These are phyloP conservation scores for Rhingia rostrata DNA, from an alignment of 2,888 invertebrate species.

Conservation along the genomic window DNA sequence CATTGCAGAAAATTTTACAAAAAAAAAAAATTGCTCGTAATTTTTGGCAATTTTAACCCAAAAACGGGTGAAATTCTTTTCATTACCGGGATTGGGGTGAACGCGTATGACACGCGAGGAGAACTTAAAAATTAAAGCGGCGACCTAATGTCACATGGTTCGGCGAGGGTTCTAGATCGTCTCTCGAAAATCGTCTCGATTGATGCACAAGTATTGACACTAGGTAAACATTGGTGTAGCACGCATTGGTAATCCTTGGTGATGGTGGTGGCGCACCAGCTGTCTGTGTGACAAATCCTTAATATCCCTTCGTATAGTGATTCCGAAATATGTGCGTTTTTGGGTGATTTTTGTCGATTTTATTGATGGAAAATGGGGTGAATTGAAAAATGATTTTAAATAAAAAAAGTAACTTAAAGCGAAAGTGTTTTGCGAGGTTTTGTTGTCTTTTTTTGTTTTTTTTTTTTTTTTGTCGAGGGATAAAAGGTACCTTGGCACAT, in stretches of 20 bases:
- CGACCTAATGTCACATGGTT: slow-evolving; percentile 70
- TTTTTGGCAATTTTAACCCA: slow-evolving; percentile 78
- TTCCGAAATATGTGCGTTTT: slow-evolving; percentile 2
- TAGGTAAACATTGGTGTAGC: slow-evolving; percentile 52
- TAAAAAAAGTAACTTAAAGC: slow-evolving; percentile 50
- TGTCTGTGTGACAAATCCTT: slow-evolving; percentile 69
- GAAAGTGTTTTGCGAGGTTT: slow-evolving; percentile 34
- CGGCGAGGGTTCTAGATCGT: slow-evolving; percentile 41
- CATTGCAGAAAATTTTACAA: slow-evolving; percentile 62
- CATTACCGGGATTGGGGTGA: slow-evolving; percentile 25
- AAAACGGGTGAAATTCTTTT: slow-evolving; percentile 74
- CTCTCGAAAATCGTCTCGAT: slow-evolving; percentile 47
- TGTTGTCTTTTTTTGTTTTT: slow-evolving; percentile 18
- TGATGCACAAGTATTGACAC: slow-evolving; percentile 51
- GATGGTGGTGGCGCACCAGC: slow-evolving; percentile 56
- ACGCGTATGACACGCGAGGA: slow-evolving; percentile 67
- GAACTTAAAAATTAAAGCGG: slow-evolving; percentile 73
- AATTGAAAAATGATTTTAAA: slow-evolving; percentile 58
- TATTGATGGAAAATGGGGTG: slow-evolving; percentile 62
- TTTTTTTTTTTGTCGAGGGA: background rate
- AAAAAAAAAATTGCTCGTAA: slow-evolving; percentile 47
- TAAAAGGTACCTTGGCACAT: slow-evolving; percentile 51
- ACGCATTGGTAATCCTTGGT: slow-evolving; percentile 49
- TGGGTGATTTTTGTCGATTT: slow-evolving; percentile 69
- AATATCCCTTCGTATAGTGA: slow-evolving; percentile 18